Evolutionary conservation across 2,113 vertebrate species (phyloP).

Genomic region (Cheilinus undulatus): DNA sequence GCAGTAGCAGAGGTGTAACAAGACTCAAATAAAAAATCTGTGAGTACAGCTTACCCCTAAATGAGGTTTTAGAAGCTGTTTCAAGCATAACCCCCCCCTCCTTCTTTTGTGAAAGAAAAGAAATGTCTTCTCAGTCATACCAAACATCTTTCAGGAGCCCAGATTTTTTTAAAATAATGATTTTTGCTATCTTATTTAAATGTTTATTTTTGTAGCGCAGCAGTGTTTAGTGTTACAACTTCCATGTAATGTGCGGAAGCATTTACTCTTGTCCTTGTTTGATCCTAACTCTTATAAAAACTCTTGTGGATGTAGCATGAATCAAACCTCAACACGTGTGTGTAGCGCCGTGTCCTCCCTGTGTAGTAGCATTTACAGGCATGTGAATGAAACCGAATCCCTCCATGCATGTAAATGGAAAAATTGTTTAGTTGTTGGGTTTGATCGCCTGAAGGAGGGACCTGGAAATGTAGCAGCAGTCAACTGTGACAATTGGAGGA

Average conservation of each 20-base stretch:
- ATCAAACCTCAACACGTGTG: conserved; percentile 18
- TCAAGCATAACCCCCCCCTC: no score
- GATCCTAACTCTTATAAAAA: conserved; percentile 50
- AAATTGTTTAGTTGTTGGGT: conserved; percentile 66
- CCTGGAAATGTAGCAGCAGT: conserved; percentile 63
- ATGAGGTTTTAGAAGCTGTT: no score
- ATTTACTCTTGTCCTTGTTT: conserved; percentile 25
- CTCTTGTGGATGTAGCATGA: conserved; percentile 5
- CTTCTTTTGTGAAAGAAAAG: no score
- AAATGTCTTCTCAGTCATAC: no score
- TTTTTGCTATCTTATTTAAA: no score
- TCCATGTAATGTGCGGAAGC: not conserved
- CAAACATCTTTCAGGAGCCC: no score
- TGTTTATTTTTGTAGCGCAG: not conserved
- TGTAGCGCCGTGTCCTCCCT: not conserved
- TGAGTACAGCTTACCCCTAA: no score
- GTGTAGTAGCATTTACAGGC: conserved; percentile 29
- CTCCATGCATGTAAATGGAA: conserved; percentile 69
- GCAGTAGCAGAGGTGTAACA: no score
- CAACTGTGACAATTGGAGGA: conserved; percentile 74
- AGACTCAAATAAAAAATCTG: no score
- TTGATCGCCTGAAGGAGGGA: conserved; percentile 52
- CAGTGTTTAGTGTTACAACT: not conserved
- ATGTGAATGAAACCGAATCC: conserved; percentile 36
- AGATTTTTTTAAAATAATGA: no score